These are phyloP conservation scores for Benitochromis conjunctus DNA, from an alignment of 2,113 vertebrate genomes.

Conservation along the genomic window DNA sequence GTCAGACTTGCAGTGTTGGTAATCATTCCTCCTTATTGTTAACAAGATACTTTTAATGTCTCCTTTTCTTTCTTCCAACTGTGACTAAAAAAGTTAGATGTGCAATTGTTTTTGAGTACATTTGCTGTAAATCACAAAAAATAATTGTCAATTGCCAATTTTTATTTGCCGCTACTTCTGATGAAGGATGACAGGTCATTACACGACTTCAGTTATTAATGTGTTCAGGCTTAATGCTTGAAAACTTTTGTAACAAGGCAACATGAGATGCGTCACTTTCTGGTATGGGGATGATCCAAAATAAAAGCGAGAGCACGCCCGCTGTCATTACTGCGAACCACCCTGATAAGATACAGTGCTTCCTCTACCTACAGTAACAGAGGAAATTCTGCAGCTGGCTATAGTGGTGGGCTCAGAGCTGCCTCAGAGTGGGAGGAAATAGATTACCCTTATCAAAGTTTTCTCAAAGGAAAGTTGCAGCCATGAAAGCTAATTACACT, in stretches of 20 bases:
- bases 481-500: constrained; percentile 54
- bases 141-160: neutral
- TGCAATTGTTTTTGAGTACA: neutral
- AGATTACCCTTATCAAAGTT: constrained; percentile 54
- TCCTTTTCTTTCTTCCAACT: neutral
- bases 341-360: neutral
- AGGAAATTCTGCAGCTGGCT: constrained; percentile 11
- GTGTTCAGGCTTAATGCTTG: neutral
- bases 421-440: constrained; percentile 42
- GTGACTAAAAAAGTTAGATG: neutral
- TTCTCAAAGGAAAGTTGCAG: constrained; percentile 39
- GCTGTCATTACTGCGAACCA: neutral
- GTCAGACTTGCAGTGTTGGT: neutral
- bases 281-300: neutral
- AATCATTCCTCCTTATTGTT: neutral
- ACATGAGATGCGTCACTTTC: neutral
- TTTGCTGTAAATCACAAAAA: neutral
- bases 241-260: neutral
- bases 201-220: neutral
- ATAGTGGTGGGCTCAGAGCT: constrained; percentile 9
- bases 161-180: neutral
- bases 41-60: neutral
- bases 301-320: neutral
- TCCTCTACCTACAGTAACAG: neutral
- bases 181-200: neutral